Base-by-base conservation (phyloP, 2,113 vertebrate species). In the Oreochromis spilurus region DNA sequence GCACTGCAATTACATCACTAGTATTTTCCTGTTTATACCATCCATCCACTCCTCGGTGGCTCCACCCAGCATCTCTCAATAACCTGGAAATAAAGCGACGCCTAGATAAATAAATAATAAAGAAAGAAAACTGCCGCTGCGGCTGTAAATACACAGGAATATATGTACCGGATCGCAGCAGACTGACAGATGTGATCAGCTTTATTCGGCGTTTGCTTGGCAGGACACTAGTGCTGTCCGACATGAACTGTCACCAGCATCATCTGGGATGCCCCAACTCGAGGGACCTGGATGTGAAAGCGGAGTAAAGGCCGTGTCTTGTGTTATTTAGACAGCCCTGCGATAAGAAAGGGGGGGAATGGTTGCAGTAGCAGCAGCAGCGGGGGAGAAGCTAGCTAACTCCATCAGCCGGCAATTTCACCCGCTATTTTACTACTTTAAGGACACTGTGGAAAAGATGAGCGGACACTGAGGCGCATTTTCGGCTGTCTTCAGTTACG, bases 271-370 rank as follows among this genome's bases (percentile, higher is more conserved):
- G 53, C 50, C 34, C 26, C 72, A 34, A 80, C 84, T 81, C 78
- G 21, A 84, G 43, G 92, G 92, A 94, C 94, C 93, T 95, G 95
- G 94, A 95, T 94, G 92, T 94, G 86, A 91, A 92, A 87, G 62
- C 34, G 75, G 88, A 88, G 77, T 83, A 82, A 82, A 85, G 93
- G 94, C 94, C 93, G 93, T 38, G 34, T 55, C 55, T 94, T 26
- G 58, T n/a, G 86, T 84, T 92, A 54, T 88, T 91, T 92, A 91
- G 87, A 91, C 85, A 82, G 81, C 31, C 10, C 81, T 81, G 62
- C 55, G 48, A 88, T 85, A 84, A 16, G 81, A 83, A 87, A 48
- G 24, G 70, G 34, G 81, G 82, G 80, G 84, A 82, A 83, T 86
- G 90, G 52, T 55, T 65, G 79, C 84, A n/a, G 85, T 55, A 48